Conservation (phyloP, 1,140 invertebrate species). For the Drosophila sp. region DNA sequence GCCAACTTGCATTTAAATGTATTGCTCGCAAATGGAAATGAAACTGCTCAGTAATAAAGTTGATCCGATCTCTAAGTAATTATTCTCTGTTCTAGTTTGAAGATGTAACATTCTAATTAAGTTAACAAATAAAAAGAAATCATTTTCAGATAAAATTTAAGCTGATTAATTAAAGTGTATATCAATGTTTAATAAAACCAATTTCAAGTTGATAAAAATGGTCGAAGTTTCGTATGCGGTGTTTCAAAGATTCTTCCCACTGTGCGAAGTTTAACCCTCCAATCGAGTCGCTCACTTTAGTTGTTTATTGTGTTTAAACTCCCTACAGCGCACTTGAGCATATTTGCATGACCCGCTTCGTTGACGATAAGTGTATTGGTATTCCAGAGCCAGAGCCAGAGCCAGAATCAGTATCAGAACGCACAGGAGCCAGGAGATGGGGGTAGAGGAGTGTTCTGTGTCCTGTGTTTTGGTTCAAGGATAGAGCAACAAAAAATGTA, state of each 20-base stretch:
- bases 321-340: constrained; percentile 72
- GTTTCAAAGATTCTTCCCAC: constrained; percentile 43
- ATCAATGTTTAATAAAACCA: too few species aligned
- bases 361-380: constrained; percentile 74
- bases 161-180: too few species aligned
- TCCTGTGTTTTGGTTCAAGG: constrained; percentile 74
- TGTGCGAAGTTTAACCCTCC: constrained; percentile 49
- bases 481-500: constrained; percentile 59
- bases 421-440: neutral
- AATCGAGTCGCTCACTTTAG: constrained; percentile 55
- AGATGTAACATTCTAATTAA: too few species aligned
- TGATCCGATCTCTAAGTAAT: too few species aligned
- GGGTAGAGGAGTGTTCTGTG: constrained; percentile 34
- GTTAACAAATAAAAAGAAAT: too few species aligned
- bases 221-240: too few species aligned
- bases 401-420: constrained; percentile 8
- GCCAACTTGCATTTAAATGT: neutral
- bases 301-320: constrained; percentile 69
- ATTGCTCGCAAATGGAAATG: too few species aligned
- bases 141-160: too few species aligned
- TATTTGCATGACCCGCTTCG: constrained; percentile 76
- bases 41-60: too few species aligned
- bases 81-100: too few species aligned
- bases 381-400: constrained; percentile 47
- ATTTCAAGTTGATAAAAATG: too few species aligned